phyloP scores from a whole-genome alignment of 1,140 invertebrate genomes.

The Drosophila sp. region DNA sequence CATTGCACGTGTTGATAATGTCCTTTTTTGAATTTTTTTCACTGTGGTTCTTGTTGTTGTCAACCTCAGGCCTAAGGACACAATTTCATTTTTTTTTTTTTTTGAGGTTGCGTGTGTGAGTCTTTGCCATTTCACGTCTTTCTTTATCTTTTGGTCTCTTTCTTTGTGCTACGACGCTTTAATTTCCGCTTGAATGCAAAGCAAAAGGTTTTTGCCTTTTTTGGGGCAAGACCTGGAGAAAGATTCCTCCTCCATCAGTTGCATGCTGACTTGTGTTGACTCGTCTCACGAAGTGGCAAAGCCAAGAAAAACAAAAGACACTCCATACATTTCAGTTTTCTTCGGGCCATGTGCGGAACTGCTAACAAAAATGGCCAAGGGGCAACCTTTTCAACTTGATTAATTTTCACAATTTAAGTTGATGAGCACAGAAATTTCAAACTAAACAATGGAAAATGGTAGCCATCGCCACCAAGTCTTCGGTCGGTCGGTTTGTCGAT shows the following conservation, averaged over 20 bases:
- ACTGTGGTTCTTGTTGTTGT: constrained; percentile 34
- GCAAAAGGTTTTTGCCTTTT: constrained; percentile 61
- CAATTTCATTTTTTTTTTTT: constrained; percentile 71
- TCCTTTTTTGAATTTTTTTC: constrained; percentile 40
- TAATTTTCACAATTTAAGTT: constrained; percentile 82
- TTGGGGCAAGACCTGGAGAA: constrained; percentile 35
- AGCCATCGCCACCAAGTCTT: constrained; percentile 11
- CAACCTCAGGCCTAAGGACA: constrained; percentile 58
- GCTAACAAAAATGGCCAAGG: constrained; percentile 33
- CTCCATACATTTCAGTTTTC: constrained; percentile 21
- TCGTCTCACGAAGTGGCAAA: constrained; percentile 38
- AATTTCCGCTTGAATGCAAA: constrained; percentile 81
- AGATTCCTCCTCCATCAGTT: constrained; percentile 43
- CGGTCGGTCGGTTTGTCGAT: constrained; percentile 15
- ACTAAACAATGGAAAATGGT: constrained; percentile 39
- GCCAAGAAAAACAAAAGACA: constrained; percentile 66
- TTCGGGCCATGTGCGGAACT: constrained; percentile 2
- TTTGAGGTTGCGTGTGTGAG: constrained; percentile 40
- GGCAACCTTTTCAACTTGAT: constrained; percentile 79
- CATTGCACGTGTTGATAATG: constrained; percentile 56
- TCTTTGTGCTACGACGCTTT: constrained; percentile 46
- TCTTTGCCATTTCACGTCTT: constrained; percentile 12
- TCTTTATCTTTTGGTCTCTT: constrained; percentile 32
- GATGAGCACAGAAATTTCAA: constrained; percentile 68
- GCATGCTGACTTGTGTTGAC: constrained; percentile 59